Percentiles rank a stretch among this genome's conserved stretches.
These are phyloP conservation scores for Rhizomys pruinosus DNA, from an alignment of 2,113 vertebrate species.

Conservation along the genomic window DNA sequence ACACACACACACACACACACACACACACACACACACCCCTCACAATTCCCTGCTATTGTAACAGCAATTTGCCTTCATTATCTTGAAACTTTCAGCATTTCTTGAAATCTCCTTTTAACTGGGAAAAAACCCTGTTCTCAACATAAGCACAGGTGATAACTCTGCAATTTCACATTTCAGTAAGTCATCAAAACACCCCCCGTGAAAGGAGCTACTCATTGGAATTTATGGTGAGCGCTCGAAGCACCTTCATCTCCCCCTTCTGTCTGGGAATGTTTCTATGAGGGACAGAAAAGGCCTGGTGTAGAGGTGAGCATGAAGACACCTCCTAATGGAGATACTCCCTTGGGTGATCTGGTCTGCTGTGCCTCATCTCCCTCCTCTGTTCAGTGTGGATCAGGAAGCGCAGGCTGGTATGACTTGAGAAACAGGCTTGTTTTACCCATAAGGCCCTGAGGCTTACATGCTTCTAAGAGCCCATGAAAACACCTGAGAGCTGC, in stretches of 20 bases:
- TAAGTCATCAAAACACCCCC: slow-evolving; percentile 65
- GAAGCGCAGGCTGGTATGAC: background rate
- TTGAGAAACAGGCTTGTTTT: background rate
- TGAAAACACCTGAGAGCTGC: slow-evolving; percentile 52
- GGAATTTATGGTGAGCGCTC: slow-evolving; percentile 40
- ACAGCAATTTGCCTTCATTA: slow-evolving; percentile 60
- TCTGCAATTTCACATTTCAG: slow-evolving; percentile 40
- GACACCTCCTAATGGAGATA: background rate
- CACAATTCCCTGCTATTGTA: background rate
- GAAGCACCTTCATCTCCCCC: slow-evolving; percentile 22
- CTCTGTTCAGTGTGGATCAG: background rate
- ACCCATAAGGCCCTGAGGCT: background rate
- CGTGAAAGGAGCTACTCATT: background rate
- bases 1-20: too few species aligned
- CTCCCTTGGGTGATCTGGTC: slow-evolving; percentile 37
- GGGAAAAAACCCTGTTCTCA: background rate
- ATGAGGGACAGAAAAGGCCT: too few species aligned
- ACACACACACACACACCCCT: background rate
- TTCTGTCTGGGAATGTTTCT: too few species aligned
- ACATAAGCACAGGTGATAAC: slow-evolving; percentile 49
- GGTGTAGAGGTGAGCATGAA: too few species aligned
- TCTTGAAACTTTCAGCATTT: slow-evolving; percentile 60
- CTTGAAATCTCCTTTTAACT: slow-evolving; percentile 62
- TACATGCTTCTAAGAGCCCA: slow-evolving; percentile 31
- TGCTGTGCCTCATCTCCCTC: background rate